A percentile compares a stretch with the other conserved stretches of the same genome.
These are phyloP conservation scores for Ophraella communa DNA, from an alignment of 2,888 invertebrate species.

Conservation along the genomic window DNA sequence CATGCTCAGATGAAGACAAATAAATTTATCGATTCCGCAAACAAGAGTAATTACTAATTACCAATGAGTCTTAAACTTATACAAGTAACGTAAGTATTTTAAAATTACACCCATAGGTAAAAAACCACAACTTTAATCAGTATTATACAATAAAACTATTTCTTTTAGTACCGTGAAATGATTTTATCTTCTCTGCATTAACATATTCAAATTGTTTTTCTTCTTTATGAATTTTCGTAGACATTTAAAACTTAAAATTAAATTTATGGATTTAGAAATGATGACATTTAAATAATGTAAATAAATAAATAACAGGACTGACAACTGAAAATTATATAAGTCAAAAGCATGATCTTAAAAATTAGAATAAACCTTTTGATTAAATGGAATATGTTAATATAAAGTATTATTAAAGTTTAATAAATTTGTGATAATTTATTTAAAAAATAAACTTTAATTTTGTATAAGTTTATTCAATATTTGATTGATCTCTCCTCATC, in stretches of 20 bases:
- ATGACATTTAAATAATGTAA: slow-evolving; percentile 13
- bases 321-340: slow-evolving; percentile 1
- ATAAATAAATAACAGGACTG: slow-evolving; percentile 13
- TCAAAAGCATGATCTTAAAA: no score
- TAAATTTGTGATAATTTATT: no score
- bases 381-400: no score
- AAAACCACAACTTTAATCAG: not conserved
- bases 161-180: slow-evolving; percentile 17
- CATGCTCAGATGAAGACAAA: slow-evolving; percentile 34
- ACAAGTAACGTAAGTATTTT: not conserved
- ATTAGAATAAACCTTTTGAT: no score
- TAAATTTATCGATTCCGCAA: slow-evolving; percentile 34
- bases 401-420: no score
- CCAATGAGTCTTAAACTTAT: not conserved
- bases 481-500: no score
- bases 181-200: slow-evolving; percentile 10
- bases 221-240: not conserved
- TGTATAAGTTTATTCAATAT: no score
- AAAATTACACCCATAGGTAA: not conserved
- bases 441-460: no score
- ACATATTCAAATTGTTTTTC: not conserved
- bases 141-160: slow-evolving; percentile 8
- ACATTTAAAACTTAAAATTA: not conserved
- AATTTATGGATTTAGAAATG: not conserved
- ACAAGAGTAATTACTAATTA: slow-evolving; percentile 18